Evolutionary conservation across 2,113 vertebrate species (phyloP).

Genomic region (Rhinopithecus roxellana): DNA sequence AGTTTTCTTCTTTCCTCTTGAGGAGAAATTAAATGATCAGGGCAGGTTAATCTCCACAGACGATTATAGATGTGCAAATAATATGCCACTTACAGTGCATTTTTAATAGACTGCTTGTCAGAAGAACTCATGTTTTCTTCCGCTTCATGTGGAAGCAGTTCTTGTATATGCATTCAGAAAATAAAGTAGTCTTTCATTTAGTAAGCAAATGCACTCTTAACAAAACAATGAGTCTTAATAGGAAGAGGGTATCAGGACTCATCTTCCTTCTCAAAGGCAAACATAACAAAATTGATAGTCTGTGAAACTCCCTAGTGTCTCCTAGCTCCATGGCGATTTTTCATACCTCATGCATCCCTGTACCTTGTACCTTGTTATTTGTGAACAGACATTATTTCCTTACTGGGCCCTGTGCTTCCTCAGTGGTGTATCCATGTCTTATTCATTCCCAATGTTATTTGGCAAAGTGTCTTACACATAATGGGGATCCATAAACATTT

Average conservation of each 20-base stretch:
- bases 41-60: background rate
- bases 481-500: background rate
- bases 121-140: background rate
- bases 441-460: background rate
- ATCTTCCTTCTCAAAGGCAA: background rate
- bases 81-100: background rate
- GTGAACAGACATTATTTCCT: background rate
- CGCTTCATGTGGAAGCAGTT: background rate
- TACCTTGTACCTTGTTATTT: background rate
- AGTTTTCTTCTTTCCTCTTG: background rate
- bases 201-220: background rate
- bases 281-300: background rate
- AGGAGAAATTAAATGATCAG: slow-evolving; percentile 49
- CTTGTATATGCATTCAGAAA: background rate
- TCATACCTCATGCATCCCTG: too few species aligned
- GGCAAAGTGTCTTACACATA: background rate
- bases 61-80: slow-evolving; percentile 22
- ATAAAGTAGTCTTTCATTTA: slow-evolving; percentile 8
- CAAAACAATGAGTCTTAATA: background rate
- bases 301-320: background rate
- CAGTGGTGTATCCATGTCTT: background rate
- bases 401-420: background rate
- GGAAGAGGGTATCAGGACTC: background rate
- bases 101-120: slow-evolving; percentile 43
- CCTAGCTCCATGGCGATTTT: background rate